Conservation (phyloP, 1,140 invertebrate genomes). For the Campoletis sonorensis region DNA sequence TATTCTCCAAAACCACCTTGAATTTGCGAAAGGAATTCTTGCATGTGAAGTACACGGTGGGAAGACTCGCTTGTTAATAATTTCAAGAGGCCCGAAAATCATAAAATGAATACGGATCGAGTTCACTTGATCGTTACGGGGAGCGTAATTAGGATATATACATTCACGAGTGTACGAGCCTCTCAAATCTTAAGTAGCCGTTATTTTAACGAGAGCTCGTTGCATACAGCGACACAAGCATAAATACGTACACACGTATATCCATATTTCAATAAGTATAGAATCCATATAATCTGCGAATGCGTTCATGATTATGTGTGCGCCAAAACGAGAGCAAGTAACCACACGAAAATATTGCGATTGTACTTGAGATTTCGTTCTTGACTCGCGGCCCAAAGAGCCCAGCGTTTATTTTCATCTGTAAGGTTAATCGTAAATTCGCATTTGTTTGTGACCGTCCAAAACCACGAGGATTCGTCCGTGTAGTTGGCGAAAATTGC, state of each 20-base stretch:
- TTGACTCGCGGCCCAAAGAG: slow-evolving; percentile 53
- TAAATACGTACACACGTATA: neutral
- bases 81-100: neutral
- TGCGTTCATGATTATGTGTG: slow-evolving; percentile 12
- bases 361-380: slow-evolving; percentile 36
- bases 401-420: slow-evolving; percentile 69
- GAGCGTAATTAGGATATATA: slow-evolving; percentile 14
- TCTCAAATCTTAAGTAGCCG: slow-evolving; percentile 60
- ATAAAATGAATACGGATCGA: neutral
- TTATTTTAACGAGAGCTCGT: slow-evolving; percentile 66
- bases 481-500: neutral
- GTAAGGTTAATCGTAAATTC: slow-evolving; percentile 63
- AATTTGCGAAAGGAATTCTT: too few relatives aligned
- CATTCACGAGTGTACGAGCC: slow-evolving; percentile 48
- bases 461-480: neutral
- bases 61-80: too few relatives aligned
- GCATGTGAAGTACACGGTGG: too few relatives aligned
- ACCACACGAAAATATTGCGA: slow-evolving; percentile 63
- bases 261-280: neutral
- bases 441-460: neutral
- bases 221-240: slow-evolving; percentile 24
- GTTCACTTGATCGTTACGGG: neutral
- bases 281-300: slow-evolving; percentile 7
- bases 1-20: too few relatives aligned
- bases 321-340: slow-evolving; percentile 45